phyloP scores from a whole-genome alignment of 2,888 invertebrate species.

The Cheiracanthium punctorium region DNA sequence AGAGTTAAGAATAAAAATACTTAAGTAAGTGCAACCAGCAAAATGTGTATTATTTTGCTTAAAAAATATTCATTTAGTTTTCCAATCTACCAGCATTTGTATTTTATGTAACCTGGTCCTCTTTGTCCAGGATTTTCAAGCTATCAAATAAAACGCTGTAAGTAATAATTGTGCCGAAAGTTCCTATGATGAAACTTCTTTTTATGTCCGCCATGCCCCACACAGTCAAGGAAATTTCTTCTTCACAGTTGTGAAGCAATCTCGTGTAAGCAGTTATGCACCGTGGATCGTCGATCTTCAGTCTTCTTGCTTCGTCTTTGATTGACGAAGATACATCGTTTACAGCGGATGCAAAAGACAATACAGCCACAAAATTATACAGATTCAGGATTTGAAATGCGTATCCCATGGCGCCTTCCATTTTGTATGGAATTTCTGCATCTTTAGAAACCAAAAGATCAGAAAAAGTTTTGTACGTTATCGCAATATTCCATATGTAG shows the following conservation, averaged over 20 bases:
- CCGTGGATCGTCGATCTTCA: neutral
- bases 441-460: neutral
- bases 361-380: neutral
- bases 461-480: neutral
- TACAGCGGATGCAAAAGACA: neutral
- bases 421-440: too few species aligned
- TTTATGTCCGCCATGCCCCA: slow-evolving; percentile 31
- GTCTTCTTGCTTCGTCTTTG: neutral
- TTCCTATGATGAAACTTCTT: slow-evolving; percentile 26
- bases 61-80: too few species aligned
- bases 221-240: neutral
- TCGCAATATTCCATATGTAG: neutral
- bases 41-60: too few species aligned
- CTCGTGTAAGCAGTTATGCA: neutral
- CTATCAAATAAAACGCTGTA: slow-evolving; percentile 23
- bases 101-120: too few species aligned
- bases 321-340: neutral
- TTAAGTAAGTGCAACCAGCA: too few species aligned
- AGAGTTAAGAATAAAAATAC: too few species aligned
- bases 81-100: too few species aligned
- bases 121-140: neutral
- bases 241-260: slow-evolving; percentile 7
- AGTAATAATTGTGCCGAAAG: slow-evolving; percentile 20
- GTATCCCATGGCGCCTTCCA: neutral
- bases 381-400: neutral